Conservation (phyloP, 2,888 invertebrate species). For the Tipula helvola region DNA sequence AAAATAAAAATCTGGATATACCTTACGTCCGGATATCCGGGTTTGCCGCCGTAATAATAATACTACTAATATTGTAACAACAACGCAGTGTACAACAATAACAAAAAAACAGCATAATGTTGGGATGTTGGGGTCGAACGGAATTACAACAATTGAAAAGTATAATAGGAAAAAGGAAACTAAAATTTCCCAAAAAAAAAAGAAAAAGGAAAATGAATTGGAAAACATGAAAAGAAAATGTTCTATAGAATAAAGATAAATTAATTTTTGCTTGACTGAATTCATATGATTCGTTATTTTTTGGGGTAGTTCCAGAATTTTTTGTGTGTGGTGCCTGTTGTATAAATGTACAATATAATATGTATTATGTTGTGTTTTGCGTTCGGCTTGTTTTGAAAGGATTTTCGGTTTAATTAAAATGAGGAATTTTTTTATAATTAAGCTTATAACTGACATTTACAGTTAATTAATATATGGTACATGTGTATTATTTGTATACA, state of each 20-base stretch:
- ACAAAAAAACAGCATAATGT: background rate
- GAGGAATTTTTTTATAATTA: background rate
- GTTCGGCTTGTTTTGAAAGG: background rate
- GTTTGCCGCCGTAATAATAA: background rate
- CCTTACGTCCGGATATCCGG: background rate
- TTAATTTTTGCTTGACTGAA: background rate
- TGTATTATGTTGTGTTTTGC: background rate
- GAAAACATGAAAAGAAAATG: background rate
- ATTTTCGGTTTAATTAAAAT: background rate
- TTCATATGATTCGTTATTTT: background rate
- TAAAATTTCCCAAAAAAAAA: background rate
- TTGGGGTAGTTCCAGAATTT: background rate
- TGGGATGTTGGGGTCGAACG: background rate
- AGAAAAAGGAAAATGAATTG: background rate
- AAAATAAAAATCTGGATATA: background rate
- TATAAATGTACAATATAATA: too few relatives aligned
- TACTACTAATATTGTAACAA: background rate
- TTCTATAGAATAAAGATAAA: background rate
- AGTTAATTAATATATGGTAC: background rate
- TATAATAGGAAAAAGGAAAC: background rate
- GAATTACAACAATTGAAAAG: background rate
- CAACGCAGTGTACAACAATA: background rate
- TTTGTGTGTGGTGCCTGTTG: background rate
- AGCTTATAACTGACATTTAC: background rate
- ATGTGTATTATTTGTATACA: background rate